These are phyloP conservation scores for Peromyscus attwateri DNA, from an alignment of 2,797 vertebrate species.

Conservation along the genomic window DNA sequence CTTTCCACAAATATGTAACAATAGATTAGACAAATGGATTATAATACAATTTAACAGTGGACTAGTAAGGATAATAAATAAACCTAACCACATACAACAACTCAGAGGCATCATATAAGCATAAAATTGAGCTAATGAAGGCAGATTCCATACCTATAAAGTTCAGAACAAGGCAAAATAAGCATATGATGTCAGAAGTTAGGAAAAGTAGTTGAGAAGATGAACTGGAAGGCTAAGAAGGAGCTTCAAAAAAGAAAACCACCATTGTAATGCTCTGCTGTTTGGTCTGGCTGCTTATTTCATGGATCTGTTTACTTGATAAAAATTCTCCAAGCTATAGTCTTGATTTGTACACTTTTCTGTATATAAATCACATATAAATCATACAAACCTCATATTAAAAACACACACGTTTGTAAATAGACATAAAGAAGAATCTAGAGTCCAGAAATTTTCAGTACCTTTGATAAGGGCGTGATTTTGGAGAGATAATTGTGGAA, in stretches of 20 bases:
- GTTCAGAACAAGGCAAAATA: conserved; percentile 45
- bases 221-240: neutral
- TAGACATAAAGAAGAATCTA: conserved; percentile 27
- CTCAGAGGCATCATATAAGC: neutral
- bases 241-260: neutral
- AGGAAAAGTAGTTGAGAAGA: conserved; percentile 31
- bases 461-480: conserved; percentile 34
- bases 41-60: neutral
- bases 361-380: neutral
- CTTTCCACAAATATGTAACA: conserved; percentile 20
- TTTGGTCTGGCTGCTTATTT: neutral
- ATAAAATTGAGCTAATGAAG: conserved; percentile 22
- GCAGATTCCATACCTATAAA: conserved; percentile 30
- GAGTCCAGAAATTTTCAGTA: conserved; percentile 37
- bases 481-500: conserved; percentile 11
- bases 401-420: neutral
- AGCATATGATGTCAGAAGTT: conserved; percentile 10
- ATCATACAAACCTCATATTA: conserved; percentile 20
- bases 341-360: neutral
- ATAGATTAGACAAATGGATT: neutral
- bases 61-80: conserved; percentile 17
- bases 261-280: neutral
- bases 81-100: conserved; percentile 28
- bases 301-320: neutral
- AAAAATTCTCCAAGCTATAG: neutral